Base-by-base conservation (phyloP, 2,113 vertebrate genomes). In the Coptodon rendalli region DNA sequence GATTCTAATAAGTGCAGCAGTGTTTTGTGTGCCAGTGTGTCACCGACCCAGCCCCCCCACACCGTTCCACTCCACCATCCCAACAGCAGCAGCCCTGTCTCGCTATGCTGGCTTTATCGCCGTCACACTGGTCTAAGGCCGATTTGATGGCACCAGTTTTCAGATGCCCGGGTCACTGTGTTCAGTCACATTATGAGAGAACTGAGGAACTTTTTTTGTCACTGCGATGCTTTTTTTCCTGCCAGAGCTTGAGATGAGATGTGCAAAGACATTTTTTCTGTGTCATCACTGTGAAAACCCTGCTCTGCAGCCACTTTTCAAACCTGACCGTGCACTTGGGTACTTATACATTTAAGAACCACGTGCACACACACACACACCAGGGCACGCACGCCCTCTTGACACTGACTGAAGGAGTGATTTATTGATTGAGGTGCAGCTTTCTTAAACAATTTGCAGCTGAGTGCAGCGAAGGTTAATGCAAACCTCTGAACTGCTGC, bases 21-120 rank as follows among this genome's bases (percentile, higher is more conserved):
- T 5, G 87, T 91, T 93, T 91, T 93, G 86, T 91, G 90, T 89
- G 90, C 90, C 91, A 93, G 89, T 90, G 91, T 93, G 88, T 91
- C 92, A 87, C 63, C 1, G 12, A 48, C 54, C 4, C 57, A n/a
- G 80, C 38, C 13, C 19, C 9, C 9, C 38, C n/a, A 16, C 66
- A 6, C 66, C 63, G 36, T 43, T 27, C 6, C 19, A 27, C 52
- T 43, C 19, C 54, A 1, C 17, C 43, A 9, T 29, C 17, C 43
- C n/a, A 56, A n/a, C 61, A n/a, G 81, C 81, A 17, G 24, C 82
- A 61, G 80, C 52, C 34, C 53, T 43, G 68, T 71, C 73, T 91
- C 12, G 13, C 53, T 22, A 2, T 29, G 89, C 71, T 22, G 31
- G 16, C 84, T 85, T 89, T 52, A 81, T 91, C 89, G 80, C 79